Percentiles rank a stretch among this genome's conserved stretches.
Conservation (phyloP, 92 coral and sea anemone species). For the Palythoa caribaeorum region DNA sequence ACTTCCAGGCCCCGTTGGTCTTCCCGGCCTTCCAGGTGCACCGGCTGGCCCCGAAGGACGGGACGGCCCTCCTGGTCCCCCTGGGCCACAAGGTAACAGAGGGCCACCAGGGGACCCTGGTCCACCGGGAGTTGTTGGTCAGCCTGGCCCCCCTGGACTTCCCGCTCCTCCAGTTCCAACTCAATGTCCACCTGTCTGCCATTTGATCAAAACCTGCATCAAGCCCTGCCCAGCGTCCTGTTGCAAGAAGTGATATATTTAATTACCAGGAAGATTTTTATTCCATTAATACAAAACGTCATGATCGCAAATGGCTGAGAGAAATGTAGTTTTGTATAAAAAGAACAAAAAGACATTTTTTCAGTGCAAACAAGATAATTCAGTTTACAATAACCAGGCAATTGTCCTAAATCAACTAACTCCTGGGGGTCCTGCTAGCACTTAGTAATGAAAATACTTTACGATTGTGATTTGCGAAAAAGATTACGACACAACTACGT, state of each 20-base stretch:
- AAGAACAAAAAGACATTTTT: too few relatives aligned
- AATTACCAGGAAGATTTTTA: background rate
- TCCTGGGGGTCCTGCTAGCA: too few relatives aligned
- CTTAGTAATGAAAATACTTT: too few relatives aligned
- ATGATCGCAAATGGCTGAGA: background rate
- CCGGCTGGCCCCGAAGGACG: constrained; percentile 72
- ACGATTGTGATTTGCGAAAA: too few relatives aligned
- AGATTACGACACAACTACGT: too few relatives aligned
- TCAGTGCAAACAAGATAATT: too few relatives aligned
- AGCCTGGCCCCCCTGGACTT: constrained; percentile 21
- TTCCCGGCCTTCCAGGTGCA: constrained; percentile 63
- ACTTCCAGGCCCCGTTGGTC: constrained; percentile 60
- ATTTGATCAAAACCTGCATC: constrained; percentile 8
- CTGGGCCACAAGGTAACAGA: constrained; percentile 65
- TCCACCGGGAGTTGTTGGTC: constrained; percentile 20
- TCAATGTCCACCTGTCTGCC: constrained; percentile 34
- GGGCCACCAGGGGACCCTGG: constrained; percentile 47
- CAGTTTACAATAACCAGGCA: too few relatives aligned
- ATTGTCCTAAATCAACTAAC: too few relatives aligned
- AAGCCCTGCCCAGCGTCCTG: constrained; percentile 40
- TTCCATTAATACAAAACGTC: background rate
- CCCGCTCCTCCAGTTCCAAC: constrained; percentile 29
- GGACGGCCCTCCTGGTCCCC: constrained; percentile 65
- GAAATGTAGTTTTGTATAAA: too few relatives aligned
- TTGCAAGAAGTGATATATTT: constrained; percentile 21